Conservation (phyloP, 2,888 invertebrate species). For the Sepioteuthis lessoniana region DNA sequence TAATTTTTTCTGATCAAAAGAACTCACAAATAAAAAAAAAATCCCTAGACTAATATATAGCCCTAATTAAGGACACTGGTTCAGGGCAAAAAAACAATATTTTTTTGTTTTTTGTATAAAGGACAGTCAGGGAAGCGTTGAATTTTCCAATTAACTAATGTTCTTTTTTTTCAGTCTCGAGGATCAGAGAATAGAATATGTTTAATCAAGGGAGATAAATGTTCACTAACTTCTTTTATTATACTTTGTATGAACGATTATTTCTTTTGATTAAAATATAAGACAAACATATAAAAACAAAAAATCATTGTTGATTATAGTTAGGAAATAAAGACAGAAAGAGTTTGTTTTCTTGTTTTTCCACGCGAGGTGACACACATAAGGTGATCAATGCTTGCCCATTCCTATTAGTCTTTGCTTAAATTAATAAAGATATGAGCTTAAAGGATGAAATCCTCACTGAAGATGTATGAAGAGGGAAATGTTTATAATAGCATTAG, state of each 20-base stretch:
- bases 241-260: background rate
- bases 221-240: background rate
- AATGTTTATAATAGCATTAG: too few species aligned
- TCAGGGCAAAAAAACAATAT: background rate
- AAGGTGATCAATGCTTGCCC: background rate
- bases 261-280: background rate
- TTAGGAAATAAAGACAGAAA: background rate
- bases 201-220: background rate
- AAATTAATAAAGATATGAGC: background rate
- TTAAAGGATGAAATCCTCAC: too few species aligned
- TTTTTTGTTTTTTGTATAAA: background rate
- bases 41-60: background rate
- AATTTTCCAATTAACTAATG: background rate
- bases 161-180: background rate
- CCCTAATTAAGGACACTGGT: background rate
- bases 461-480: too few species aligned
- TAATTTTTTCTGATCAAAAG: background rate
- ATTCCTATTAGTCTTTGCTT: background rate
- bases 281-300: background rate
- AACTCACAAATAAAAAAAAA: background rate
- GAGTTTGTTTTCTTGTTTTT: background rate
- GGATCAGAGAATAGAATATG: background rate
- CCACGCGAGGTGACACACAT: background rate
- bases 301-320: background rate
- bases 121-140: background rate